Percentiles rank a stretch among this genome's conserved stretches.
Evolutionary conservation across 2,113 vertebrate genomes (phyloP).

Genomic region (Sula dactylatra): DNA sequence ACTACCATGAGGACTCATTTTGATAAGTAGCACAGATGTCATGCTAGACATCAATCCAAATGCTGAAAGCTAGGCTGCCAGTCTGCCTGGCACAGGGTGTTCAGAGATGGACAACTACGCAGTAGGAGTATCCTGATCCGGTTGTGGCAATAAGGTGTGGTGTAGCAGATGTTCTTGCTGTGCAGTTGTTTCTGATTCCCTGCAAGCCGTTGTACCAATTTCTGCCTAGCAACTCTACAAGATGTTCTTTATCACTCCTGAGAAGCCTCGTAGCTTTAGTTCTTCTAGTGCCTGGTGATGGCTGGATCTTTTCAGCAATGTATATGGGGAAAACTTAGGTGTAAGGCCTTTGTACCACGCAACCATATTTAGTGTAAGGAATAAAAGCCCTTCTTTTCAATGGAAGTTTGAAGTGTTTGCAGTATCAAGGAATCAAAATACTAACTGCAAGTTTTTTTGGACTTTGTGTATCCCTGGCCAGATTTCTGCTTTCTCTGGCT

Average conservation of each 20-base stretch:
- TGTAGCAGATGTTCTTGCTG: neutral
- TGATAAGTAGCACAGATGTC: neutral
- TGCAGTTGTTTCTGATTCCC: neutral
- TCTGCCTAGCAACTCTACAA: neutral
- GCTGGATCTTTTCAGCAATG: neutral
- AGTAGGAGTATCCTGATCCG: neutral
- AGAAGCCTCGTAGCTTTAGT: neutral
- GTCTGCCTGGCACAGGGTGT: neutral
- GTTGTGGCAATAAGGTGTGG: neutral
- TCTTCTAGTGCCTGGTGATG: neutral
- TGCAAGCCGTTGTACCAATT: fast-evolving
- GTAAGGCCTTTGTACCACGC: neutral
- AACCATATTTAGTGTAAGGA: neutral
- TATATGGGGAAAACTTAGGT: neutral
- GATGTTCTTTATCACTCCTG: neutral
- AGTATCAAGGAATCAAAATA: neutral
- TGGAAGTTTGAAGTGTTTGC: neutral
- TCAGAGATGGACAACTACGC: neutral
- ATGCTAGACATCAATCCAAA: neutral
- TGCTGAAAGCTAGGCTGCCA: neutral
- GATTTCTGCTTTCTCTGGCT: neutral
- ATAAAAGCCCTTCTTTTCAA: neutral
- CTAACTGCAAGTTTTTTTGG: neutral
- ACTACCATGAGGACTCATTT: neutral
- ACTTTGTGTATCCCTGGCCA: neutral